Evolutionary conservation across 1,140 invertebrate species (phyloP), one percentile per base, ranked within the genome.

Genomic region (Steinernema feltiae): DNA sequence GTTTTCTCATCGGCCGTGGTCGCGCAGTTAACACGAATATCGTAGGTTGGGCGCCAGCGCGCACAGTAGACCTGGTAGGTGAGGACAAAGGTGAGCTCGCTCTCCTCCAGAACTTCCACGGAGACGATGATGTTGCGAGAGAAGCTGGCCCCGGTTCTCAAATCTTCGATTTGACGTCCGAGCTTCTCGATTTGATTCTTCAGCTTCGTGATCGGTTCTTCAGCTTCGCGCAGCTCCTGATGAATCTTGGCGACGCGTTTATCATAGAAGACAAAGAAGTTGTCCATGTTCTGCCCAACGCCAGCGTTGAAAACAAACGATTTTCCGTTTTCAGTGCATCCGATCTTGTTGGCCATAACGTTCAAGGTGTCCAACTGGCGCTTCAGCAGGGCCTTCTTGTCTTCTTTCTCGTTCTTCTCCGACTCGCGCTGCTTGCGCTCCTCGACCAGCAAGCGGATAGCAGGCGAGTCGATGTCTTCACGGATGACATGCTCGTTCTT

Each of bases 11-110:
- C 71, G 7, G 48, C 76, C 27, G 72, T 86, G 12, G n/a, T 15
- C 2, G 75, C 29, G 41, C 77, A 31, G 46, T 82, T 82, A 35
- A 87, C 86, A 41, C 87, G 81, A 7, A 88, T 82, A 76, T 88
- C 87, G 18, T 76, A 63, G 24, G 53, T 63, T 15, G 53, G 53
- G 24, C 53, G 53, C 53, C 53, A 63, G 15, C 24, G 7, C 2
- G 53, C 53, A 3, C 15, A 3, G 53, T 15, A 63, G 7, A 63
- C 53, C 24, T 63, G 53, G 24, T 63, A 63, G 15, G 53, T n/a
- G 53, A 63, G 53, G 2, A 63, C 15, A 27, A 63, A 63, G 7
- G 7, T 21, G 76, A 27, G 30, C 24, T 31, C 76, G 31, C 30
- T 17, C 32, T 32, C 35, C 35, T 48, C 72, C 1, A 53, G 48